These are phyloP conservation scores for Gadopsis marmoratus DNA, from an alignment of 2,797 vertebrate genomes.

Conservation along the genomic window DNA sequence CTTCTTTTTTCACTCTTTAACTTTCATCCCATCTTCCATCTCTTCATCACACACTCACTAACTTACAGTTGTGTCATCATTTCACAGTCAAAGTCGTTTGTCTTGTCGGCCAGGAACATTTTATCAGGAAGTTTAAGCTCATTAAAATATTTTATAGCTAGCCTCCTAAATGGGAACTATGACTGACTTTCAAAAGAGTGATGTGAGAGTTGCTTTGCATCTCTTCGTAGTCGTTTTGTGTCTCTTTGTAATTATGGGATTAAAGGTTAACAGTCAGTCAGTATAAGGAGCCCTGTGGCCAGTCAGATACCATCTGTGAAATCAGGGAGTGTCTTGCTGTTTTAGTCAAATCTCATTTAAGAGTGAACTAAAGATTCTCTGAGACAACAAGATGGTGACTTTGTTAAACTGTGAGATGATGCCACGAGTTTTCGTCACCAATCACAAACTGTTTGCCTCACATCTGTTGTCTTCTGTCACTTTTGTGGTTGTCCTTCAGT, in stretches of 20 bases:
- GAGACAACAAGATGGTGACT: conserved; percentile 6
- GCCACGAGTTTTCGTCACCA: background rate
- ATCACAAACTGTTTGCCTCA: conserved; percentile 29
- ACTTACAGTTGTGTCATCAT: background rate
- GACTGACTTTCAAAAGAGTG: background rate
- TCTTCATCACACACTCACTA: conserved; percentile 13
- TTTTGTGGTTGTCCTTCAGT: conserved; percentile 71
- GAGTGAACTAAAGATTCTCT: background rate
- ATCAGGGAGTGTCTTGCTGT: background rate
- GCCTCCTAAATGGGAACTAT: background rate
- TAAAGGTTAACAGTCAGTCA: background rate
- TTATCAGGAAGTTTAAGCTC: background rate
- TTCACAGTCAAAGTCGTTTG: conserved; percentile 27
- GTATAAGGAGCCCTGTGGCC: background rate
- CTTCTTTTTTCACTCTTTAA: conserved; percentile 26
- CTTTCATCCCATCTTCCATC: conserved; percentile 23
- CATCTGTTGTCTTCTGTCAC: conserved; percentile 54
- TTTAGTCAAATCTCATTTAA: background rate
- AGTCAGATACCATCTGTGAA: background rate
- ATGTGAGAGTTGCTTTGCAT: background rate
- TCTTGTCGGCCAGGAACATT: background rate
- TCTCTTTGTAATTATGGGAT: background rate
- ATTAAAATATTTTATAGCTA: background rate
- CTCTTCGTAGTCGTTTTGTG: background rate
- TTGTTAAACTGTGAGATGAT: conserved; percentile 29